These are phyloP conservation scores for Ageneiosus marmoratus DNA, from an alignment of 2,113 vertebrate genomes.

Conservation along the genomic window DNA sequence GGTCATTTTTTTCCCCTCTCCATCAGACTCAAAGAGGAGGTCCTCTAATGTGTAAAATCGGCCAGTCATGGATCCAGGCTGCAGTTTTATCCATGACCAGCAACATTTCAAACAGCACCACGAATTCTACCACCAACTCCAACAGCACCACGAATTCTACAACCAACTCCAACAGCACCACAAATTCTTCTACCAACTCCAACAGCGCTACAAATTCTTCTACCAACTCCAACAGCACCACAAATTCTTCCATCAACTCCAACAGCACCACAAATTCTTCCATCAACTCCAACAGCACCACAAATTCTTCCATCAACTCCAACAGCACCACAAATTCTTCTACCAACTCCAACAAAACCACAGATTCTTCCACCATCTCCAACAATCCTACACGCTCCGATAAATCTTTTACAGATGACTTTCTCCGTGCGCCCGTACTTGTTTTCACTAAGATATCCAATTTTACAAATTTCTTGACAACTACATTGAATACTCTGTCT, in stretches of 20 bases:
- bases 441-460: conserved; percentile 28
- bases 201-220: not conserved
- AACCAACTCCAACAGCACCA: not conserved
- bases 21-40: conserved; percentile 36
- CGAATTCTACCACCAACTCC: not conserved
- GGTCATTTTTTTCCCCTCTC: not conserved
- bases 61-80: conserved; percentile 39
- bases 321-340: not conserved
- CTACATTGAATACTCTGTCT: conserved; percentile 27
- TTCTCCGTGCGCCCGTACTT: not conserved
- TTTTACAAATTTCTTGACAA: conserved; percentile 6
- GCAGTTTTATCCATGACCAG: conserved; percentile 17
- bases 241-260: no score
- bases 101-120: not conserved
- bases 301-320: not conserved
- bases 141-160: not conserved
- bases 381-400: not conserved
- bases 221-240: not conserved
- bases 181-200: not conserved
- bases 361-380: not conserved
- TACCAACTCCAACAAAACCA: not conserved
- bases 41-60: conserved; percentile 45
- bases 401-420: not conserved
- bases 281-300: not conserved
- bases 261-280: not conserved